Evolutionary conservation across 2,888 invertebrate species (phyloP).

Genomic region (Leptinotarsa tumamoca): DNA sequence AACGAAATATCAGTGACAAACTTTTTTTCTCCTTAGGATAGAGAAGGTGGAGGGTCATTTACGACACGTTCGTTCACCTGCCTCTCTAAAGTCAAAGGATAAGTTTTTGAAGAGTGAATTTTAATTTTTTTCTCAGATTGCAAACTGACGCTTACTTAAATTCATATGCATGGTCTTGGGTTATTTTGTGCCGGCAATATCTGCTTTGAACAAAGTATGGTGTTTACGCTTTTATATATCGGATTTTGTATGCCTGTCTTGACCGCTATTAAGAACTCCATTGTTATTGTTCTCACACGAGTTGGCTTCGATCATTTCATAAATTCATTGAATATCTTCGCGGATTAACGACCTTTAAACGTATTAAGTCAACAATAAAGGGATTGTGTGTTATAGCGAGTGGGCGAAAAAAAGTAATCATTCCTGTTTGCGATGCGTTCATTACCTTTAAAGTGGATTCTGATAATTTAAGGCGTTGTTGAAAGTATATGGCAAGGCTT

Average conservation of each 20-base stretch:
- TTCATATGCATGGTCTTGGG: no score
- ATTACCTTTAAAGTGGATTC: slow-evolving; percentile 39
- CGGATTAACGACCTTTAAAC: slow-evolving; percentile 41
- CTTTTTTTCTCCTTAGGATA: no score
- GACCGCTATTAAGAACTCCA: slow-evolving; percentile 5
- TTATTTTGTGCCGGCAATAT: not conserved
- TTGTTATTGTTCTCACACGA: slow-evolving; percentile 17
- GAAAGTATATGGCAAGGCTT: slow-evolving; percentile 36
- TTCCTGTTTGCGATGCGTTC: slow-evolving; percentile 40
- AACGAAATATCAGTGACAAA: no score
- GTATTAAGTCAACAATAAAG: slow-evolving; percentile 40
- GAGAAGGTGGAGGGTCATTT: no score
- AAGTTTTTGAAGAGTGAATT: no score
- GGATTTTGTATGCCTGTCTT: slow-evolving; percentile 10
- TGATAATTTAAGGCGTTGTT: slow-evolving; percentile 38
- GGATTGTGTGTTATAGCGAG: slow-evolving; percentile 36
- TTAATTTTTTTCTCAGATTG: no score
- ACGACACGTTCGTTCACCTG: no score
- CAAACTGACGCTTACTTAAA: no score
- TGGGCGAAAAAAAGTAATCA: slow-evolving; percentile 35
- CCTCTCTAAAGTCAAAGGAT: no score
- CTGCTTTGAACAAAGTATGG: slow-evolving; percentile 3
- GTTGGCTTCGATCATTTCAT: slow-evolving; percentile 4
- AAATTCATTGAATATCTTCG: slow-evolving; percentile 16
- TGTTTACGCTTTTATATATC: slow-evolving; percentile 14